Percentiles rank a stretch among this genome's conserved stretches.
phyloP scores from a whole-genome alignment of 2,888 invertebrate species.

The Stenotaenia linearis region DNA sequence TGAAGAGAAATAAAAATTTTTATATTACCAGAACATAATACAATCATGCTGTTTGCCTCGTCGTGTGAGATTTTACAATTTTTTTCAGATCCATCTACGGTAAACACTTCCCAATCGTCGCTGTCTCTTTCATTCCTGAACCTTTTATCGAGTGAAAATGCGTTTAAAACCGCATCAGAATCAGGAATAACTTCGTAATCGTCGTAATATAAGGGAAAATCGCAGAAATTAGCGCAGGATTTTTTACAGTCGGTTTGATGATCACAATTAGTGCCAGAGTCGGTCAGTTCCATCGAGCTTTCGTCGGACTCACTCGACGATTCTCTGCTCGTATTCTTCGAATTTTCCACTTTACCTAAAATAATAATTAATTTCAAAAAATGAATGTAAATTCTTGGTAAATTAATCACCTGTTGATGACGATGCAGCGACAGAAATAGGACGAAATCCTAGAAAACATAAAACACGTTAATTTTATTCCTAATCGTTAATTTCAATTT shows the following conservation, averaged over 20 bases:
- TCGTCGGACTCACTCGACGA: background rate
- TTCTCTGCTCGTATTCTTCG: too few species aligned
- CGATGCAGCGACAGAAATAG: background rate
- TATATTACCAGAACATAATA: background rate
- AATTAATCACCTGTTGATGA: too few species aligned
- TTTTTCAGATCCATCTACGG: background rate
- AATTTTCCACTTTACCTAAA: background rate
- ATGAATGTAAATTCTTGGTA: too few species aligned
- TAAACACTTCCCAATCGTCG: background rate
- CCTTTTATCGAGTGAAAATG: background rate
- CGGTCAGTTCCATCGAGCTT: too few species aligned
- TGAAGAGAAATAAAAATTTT: too few species aligned
- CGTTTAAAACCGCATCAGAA: background rate
- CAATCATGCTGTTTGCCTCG: background rate
- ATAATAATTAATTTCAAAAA: too few species aligned
- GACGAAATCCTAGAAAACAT: background rate
- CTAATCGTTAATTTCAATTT: background rate
- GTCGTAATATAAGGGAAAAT: background rate
- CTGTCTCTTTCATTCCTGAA: background rate
- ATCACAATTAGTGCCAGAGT: too few species aligned
- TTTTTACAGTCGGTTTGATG: background rate
- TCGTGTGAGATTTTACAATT: background rate
- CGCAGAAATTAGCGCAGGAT: too few species aligned
- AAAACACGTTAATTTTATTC: background rate
- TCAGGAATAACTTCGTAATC: background rate